phyloP scores from a whole-genome alignment of 2,113 vertebrate species.

The Oncorhynchus clarkii region DNA sequence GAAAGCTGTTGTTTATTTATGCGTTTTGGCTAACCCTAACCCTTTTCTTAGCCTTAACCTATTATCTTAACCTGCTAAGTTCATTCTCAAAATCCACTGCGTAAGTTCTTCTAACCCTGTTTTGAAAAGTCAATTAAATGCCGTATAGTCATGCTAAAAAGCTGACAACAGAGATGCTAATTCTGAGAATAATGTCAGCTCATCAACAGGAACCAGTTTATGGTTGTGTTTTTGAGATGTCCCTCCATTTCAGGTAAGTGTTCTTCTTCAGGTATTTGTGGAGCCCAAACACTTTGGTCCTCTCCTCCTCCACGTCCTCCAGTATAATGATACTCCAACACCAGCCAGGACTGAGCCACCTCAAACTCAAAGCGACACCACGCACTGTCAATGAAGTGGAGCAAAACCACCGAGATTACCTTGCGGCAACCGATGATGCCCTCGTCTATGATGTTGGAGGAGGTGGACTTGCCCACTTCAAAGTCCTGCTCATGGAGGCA shows the following conservation, averaged over 20 bases:
- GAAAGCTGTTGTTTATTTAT: too few species aligned
- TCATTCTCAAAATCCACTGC: neutral
- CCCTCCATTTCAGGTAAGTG: conserved; percentile 41
- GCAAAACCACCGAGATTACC: too few species aligned
- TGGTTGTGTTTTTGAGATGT: neutral
- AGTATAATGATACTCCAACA: conserved; percentile 41
- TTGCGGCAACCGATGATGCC: neutral
- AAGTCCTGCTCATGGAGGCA: conserved; percentile 45
- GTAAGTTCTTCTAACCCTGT: too few species aligned
- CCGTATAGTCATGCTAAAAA: too few species aligned
- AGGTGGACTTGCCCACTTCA: conserved; percentile 35
- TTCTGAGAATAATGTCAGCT: too few species aligned
- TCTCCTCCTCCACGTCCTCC: conserved; percentile 8
- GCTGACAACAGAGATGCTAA: too few species aligned
- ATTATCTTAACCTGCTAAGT: neutral
- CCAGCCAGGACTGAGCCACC: conserved; percentile 36
- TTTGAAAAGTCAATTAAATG: neutral
- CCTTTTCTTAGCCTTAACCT: too few species aligned
- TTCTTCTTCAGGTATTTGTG: conserved; percentile 45
- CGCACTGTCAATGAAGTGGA: too few species aligned
- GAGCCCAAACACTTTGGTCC: conserved; percentile 31
- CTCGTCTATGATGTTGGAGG: neutral
- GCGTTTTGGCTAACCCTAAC: too few species aligned
- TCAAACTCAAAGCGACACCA: too few species aligned
- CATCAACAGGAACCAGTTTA: too few species aligned